Evolutionary conservation across 2,888 invertebrate genomes (phyloP).

Genomic region (Abrostola triplasia): DNA sequence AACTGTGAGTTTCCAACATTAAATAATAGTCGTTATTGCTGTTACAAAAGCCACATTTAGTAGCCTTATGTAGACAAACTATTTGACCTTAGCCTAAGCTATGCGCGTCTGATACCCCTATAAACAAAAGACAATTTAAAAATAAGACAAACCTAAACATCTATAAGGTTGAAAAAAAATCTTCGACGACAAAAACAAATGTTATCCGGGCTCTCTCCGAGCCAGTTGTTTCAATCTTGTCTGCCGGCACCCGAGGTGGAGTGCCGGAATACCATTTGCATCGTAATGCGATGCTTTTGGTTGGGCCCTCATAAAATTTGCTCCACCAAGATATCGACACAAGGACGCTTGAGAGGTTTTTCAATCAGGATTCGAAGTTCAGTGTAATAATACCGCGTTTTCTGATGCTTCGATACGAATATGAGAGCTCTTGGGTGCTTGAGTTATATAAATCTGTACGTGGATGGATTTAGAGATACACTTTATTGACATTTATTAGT

Average conservation of each 20-base stretch:
- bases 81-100: too few relatives aligned
- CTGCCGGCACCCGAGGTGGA: constrained; percentile 37
- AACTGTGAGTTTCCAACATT: too few relatives aligned
- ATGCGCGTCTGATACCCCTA: too few relatives aligned
- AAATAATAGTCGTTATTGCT: too few relatives aligned
- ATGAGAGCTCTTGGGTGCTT: constrained; percentile 14
- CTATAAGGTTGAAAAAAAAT: constrained; percentile 7
- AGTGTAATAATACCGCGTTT: constrained; percentile 37
- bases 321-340: constrained; percentile 29
- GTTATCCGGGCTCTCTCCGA: constrained; percentile 36
- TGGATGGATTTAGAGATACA: neutral
- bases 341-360: constrained; percentile 44
- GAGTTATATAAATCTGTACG: constrained; percentile 10
- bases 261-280: constrained; percentile 53
- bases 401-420: constrained; percentile 35
- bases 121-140: too few relatives aligned
- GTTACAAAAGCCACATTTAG: too few relatives aligned
- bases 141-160: neutral
- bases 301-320: constrained; percentile 48
- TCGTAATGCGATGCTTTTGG: constrained; percentile 47
- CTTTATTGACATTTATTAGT: constrained; percentile 5
- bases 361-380: constrained; percentile 53
- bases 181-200: constrained; percentile 32
- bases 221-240: constrained; percentile 51
- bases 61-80: too few relatives aligned